Conservation (phyloP, 2,113 vertebrate genomes). For the Heptranchias perlo region DNA sequence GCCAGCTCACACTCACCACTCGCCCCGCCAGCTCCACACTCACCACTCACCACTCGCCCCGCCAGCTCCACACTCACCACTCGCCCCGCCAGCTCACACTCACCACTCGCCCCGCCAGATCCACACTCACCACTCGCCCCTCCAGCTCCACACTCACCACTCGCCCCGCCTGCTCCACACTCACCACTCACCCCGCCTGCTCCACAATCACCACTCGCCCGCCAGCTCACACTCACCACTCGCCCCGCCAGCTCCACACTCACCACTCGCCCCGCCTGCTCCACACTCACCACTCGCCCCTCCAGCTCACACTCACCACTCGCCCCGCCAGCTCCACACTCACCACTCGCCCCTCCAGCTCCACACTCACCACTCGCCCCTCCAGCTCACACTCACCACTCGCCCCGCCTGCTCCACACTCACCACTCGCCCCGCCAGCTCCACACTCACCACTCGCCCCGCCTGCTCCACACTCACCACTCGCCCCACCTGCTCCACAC, state of each 20-base stretch:
- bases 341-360: neutral
- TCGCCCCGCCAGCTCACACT: neutral
- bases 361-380: neutral
- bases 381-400: neutral
- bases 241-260: neutral
- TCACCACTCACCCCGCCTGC: neutral
- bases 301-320: too few species aligned
- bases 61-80: too few species aligned
- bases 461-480: too few species aligned
- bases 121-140: neutral
- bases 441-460: neutral
- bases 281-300: neutral
- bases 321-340: neutral
- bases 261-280: too few species aligned
- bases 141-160: neutral
- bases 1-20: neutral
- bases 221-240: too few species aligned
- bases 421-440: neutral
- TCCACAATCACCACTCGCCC: neutral
- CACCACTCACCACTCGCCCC: neutral
- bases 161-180: too few species aligned
- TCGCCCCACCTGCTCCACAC: neutral
- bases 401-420: too few species aligned
- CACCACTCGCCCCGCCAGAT: neutral
- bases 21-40: neutral